Evolutionary conservation across 2,888 invertebrate species (phyloP).

Genomic region (Cinara cedri): DNA sequence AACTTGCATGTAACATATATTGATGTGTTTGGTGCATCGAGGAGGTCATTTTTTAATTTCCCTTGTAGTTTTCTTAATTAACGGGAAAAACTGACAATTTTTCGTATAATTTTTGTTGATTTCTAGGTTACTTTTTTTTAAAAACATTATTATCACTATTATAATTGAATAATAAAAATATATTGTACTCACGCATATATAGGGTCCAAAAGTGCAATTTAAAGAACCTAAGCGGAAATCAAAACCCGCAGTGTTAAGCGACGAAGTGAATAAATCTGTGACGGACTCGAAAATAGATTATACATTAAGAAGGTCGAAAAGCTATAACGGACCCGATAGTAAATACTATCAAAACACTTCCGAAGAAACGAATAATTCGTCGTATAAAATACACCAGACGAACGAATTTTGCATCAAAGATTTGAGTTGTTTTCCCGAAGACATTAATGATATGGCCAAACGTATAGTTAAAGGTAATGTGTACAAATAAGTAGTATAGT

Average conservation of each 20-base stretch:
- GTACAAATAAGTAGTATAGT: too few relatives aligned
- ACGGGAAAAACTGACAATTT: too few relatives aligned
- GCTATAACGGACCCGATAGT: conserved; percentile 31
- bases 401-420: conserved; percentile 31
- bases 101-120: too few relatives aligned
- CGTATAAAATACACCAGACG: background rate
- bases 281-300: conserved; percentile 23
- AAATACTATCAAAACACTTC: conserved; percentile 19
- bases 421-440: conserved; percentile 45
- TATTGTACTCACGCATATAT: too few relatives aligned
- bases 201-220: conserved; percentile 48
- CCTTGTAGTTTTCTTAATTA: too few relatives aligned
- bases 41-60: too few relatives aligned
- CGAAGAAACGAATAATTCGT: background rate
- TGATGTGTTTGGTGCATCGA: too few relatives aligned
- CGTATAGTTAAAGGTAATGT: conserved; percentile 38
- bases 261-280: conserved; percentile 6
- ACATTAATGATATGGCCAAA: conserved; percentile 48
- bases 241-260: conserved; percentile 3
- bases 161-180: too few relatives aligned
- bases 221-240: conserved; percentile 38
- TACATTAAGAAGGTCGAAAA: conserved; percentile 44
- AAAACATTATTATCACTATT: too few relatives aligned
- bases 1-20: too few relatives aligned
- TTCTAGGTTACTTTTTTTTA: too few relatives aligned